A percentile compares a stretch with the other conserved stretches of the same genome.
Evolutionary conservation across 2,888 invertebrate species (phyloP).

Genomic region (Noctua janthe): DNA sequence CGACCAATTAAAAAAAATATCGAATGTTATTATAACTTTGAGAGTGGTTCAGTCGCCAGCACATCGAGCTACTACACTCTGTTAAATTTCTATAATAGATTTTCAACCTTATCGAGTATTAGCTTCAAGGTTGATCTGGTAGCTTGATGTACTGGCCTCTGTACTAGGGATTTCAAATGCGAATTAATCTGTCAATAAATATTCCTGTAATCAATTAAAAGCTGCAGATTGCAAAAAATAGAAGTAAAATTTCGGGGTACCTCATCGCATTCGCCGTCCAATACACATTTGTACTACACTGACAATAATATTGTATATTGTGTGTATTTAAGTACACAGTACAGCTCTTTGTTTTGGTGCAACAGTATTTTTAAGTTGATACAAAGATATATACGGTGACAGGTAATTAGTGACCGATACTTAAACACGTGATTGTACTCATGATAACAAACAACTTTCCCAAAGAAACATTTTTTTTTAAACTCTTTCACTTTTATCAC

Average conservation of each 20-base stretch:
- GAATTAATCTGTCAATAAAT: too few species aligned
- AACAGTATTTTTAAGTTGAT: conserved; percentile 4
- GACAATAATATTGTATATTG: conserved; percentile 20
- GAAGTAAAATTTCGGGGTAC: not conserved
- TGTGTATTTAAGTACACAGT: not conserved
- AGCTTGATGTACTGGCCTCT: too few species aligned
- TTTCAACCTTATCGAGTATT: too few species aligned
- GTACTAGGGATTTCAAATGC: not conserved
- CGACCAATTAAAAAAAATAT: not conserved
- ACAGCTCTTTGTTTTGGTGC: conserved; percentile 1
- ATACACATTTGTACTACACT: conserved; percentile 8
- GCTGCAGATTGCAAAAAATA: not conserved
- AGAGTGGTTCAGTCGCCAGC: not conserved
- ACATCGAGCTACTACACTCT: too few species aligned
- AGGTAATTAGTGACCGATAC: too few species aligned
- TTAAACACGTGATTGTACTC: too few species aligned
- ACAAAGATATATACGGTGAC: not conserved
- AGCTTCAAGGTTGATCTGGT: too few species aligned
- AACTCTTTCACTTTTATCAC: too few species aligned
- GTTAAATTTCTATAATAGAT: too few species aligned
- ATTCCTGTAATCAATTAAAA: not conserved
- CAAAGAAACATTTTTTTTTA: too few species aligned
- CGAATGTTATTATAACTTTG: not conserved
- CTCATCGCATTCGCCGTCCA: not conserved
- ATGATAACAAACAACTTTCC: too few species aligned